Conservation (phyloP, 1,140 invertebrate species). For the Streblospio benedicti region DNA sequence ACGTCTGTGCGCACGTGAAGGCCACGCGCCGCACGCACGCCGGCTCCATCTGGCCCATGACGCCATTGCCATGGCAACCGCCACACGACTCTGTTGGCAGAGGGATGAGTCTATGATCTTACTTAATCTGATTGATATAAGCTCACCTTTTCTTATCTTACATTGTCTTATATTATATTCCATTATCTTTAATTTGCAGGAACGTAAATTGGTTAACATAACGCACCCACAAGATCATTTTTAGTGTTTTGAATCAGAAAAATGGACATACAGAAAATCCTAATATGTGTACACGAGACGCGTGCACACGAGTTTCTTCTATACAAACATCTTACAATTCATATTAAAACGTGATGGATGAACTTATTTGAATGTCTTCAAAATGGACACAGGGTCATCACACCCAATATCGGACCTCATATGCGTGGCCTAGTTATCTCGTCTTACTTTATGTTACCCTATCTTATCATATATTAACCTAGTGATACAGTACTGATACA, state of each 20-base stretch:
- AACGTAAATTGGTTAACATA: not conserved
- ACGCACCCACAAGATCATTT: not conserved
- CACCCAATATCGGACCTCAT: not conserved
- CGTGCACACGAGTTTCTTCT: too few species aligned
- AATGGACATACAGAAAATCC: not conserved
- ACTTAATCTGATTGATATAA: not conserved
- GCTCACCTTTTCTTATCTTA: not conserved
- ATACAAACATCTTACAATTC: not conserved
- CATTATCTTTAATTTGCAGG: not conserved
- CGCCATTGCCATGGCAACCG: slow-evolving; percentile 1
- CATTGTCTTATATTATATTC: not conserved
- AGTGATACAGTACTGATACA: too few species aligned
- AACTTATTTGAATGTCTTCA: too few species aligned
- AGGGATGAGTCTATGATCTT: too few species aligned
- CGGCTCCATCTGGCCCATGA: not conserved
- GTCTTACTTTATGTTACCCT: not conserved
- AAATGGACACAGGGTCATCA: not conserved
- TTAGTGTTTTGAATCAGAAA: not conserved
- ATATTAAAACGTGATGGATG: not conserved
- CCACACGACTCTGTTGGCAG: slow-evolving; percentile 9
- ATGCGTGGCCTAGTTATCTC: not conserved
- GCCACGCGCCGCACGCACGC: slow-evolving; percentile 7
- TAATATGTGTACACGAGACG: too few species aligned
- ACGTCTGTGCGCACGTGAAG: slow-evolving; percentile 13
- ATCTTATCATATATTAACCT: not conserved